Evolutionary conservation across 2,888 invertebrate species (phyloP).

Genomic region (Operophtera brumata): DNA sequence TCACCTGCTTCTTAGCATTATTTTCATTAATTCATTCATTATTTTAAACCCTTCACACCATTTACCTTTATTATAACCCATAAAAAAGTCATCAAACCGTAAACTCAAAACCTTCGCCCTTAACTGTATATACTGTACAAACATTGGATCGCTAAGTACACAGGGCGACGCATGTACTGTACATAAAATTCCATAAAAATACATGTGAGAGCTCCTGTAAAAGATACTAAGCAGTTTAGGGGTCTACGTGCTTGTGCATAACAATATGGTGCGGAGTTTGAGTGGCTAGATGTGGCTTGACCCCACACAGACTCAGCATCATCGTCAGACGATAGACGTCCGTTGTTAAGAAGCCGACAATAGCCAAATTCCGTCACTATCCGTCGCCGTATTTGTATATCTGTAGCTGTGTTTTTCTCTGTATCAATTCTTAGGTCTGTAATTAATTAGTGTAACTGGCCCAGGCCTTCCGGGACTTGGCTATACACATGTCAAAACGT

Average conservation of each 20-base stretch:
- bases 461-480: too few relatives aligned
- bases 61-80: conserved; percentile 5
- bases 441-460: too few relatives aligned
- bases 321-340: too few relatives aligned
- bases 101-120: conserved; percentile 23
- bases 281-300: conserved; percentile 38
- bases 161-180: conserved; percentile 37
- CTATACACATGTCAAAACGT: too few relatives aligned
- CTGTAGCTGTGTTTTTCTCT: too few relatives aligned
- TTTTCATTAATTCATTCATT: conserved; percentile 5
- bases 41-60: neutral
- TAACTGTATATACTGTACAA: conserved; percentile 25
- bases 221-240: conserved; percentile 35
- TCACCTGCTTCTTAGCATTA: too few relatives aligned
- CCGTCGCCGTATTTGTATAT: too few relatives aligned
- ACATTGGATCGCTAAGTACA: conserved; percentile 33
- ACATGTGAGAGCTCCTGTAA: conserved; percentile 26
- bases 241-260: conserved; percentile 44
- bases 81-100: conserved; percentile 17
- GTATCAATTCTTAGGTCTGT: too few relatives aligned
- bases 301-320: neutral
- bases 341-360: too few relatives aligned
- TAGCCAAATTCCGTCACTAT: too few relatives aligned
- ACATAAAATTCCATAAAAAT: conserved; percentile 42
- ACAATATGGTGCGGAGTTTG: conserved; percentile 33